Percentiles rank a stretch among this genome's conserved stretches.
These are phyloP conservation scores for Drosophila auraria DNA, from an alignment of 1,140 invertebrate species.

Conservation along the genomic window DNA sequence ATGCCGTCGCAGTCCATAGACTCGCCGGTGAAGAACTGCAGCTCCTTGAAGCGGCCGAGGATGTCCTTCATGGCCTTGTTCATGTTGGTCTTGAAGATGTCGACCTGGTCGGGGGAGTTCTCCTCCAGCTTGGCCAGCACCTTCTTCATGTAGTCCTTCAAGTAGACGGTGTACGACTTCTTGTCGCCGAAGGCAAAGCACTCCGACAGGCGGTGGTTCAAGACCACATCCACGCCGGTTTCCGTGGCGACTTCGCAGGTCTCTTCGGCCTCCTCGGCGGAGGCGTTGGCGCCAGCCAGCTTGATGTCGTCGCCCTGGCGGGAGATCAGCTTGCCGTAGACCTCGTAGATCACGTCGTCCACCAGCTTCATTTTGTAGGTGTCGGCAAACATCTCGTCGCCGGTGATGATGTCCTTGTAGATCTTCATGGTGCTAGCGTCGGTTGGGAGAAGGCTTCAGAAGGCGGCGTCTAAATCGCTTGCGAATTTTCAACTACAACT, in stretches of 20 bases:
- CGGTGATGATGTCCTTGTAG: constrained; percentile 97
- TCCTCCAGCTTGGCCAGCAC: constrained; percentile 94
- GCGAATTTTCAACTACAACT: constrained; percentile 68
- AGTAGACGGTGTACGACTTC: constrained; percentile 95
- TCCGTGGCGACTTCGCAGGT: constrained; percentile 91
- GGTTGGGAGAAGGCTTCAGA: constrained; percentile 27
- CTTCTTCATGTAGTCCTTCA: constrained; percentile 99
- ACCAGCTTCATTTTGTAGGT: constrained; percentile 97
- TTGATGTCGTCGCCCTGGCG: constrained; percentile 92
- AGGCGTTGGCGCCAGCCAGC: constrained; percentile 95
- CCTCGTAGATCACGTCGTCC: constrained; percentile 97
- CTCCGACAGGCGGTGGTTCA: constrained; percentile 96
- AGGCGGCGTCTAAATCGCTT: constrained; percentile 55
- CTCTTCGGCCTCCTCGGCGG: constrained; percentile 95
- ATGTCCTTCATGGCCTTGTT: constrained; percentile 98
- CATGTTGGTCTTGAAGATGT: constrained; percentile 95
- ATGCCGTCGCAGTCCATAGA: constrained; percentile 97
- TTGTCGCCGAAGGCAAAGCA: constrained; percentile 94
- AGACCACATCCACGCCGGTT: constrained; percentile 95
- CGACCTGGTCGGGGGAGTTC: constrained; percentile 92
- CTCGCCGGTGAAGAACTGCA: constrained; percentile 98
- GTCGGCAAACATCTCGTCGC: constrained; percentile 99
- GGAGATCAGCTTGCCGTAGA: constrained; percentile 93
- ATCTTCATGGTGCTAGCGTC: constrained; percentile 93
- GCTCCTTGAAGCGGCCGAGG: constrained; percentile 95